Evolutionary conservation across 2,113 vertebrate genomes (phyloP).

Genomic region (Xiphophorus maculatus): DNA sequence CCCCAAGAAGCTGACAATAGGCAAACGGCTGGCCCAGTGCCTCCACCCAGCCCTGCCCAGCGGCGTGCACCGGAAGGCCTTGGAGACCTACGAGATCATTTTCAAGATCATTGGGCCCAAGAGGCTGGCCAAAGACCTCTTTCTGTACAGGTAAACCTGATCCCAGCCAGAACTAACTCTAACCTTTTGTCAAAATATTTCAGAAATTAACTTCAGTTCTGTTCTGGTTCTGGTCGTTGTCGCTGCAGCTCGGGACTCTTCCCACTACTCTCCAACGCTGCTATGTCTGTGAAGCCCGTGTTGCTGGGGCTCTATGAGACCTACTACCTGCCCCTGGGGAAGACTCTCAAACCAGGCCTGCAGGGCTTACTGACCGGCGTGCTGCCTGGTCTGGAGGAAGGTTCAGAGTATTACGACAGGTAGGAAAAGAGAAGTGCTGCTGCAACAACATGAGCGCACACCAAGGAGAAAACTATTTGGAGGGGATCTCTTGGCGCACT

Average conservation of each 20-base stretch:
- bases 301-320: conserved; percentile 95
- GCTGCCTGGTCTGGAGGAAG: conserved; percentile 95
- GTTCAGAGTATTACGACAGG: conserved; percentile 98
- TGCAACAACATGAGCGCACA: not conserved
- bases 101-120: conserved; percentile 99
- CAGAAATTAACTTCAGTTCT: not conserved
- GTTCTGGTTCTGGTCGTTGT: not conserved
- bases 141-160: conserved; percentile 92
- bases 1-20: conserved; percentile 96
- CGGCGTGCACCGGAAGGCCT: conserved; percentile 96
- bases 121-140: conserved; percentile 97
- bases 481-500: conserved; percentile 11
- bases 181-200: too few relatives aligned
- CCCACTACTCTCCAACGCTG: conserved; percentile 97
- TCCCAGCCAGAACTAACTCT: not conserved
- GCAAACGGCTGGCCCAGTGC: conserved; percentile 96
- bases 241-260: conserved; percentile 91
- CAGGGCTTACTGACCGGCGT: conserved; percentile 96
- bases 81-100: conserved; percentile 98
- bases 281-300: conserved; percentile 98
- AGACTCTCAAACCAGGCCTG: conserved; percentile 95
- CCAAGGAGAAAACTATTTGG: conserved; percentile 13
- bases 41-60: conserved; percentile 98
- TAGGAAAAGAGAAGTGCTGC: conserved; percentile 63
- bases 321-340: conserved; percentile 96